A percentile compares a stretch with the other conserved stretches of the same genome.
phyloP scores from a whole-genome alignment of 2,888 invertebrate species.

The Pachymerium ferrugineum region DNA sequence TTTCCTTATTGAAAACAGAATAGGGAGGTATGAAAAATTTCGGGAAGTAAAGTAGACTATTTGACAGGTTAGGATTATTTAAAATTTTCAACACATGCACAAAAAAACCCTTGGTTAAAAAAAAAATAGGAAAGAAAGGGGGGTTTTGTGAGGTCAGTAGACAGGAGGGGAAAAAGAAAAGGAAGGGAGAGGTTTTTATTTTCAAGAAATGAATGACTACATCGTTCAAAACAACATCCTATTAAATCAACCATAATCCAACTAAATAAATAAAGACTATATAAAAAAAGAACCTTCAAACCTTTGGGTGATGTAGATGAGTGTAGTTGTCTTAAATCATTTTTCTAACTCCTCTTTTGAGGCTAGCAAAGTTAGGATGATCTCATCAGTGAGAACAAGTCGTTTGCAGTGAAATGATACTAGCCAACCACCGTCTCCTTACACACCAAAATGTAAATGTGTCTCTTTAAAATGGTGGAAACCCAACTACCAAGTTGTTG shows the following conservation, averaged over 20 bases:
- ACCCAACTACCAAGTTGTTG: too few relatives aligned
- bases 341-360: not conserved
- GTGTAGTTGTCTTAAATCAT: not conserved
- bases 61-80: too few relatives aligned
- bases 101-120: not conserved
- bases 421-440: too few relatives aligned
- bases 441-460: too few relatives aligned
- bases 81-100: not conserved
- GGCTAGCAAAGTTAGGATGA: not conserved
- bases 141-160: constrained; percentile 3
- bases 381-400: not conserved
- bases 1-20: too few relatives aligned
- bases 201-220: too few relatives aligned
- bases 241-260: too few relatives aligned
- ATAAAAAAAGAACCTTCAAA: not conserved
- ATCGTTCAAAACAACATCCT: too few relatives aligned
- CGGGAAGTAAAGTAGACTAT: too few relatives aligned
- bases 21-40: too few relatives aligned
- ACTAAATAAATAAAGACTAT: too few relatives aligned
- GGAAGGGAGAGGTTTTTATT: not conserved
- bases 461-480: too few relatives aligned
- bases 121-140: not conserved
- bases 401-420: not conserved
- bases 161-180: not conserved
- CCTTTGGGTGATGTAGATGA: not conserved